Base-by-base conservation (phyloP, 2,113 vertebrate genomes). In the Sisor rabdophorus region DNA sequence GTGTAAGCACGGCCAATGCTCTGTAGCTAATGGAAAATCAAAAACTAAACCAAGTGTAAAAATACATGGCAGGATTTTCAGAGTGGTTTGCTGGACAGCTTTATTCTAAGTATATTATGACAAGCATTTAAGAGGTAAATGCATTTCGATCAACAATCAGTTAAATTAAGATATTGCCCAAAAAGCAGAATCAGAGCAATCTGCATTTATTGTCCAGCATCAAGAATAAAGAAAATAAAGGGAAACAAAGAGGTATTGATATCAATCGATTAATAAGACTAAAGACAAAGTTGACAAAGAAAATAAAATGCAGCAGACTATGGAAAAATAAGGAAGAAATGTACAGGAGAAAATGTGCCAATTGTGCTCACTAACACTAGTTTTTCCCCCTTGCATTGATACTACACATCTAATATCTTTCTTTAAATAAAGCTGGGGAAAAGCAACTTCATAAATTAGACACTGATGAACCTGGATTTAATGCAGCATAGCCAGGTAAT, bases 151-250 rank as follows among this genome's bases (percentile, higher is more conserved):
- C 1, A 17, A 12, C 22, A 47, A 48, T 22, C 44, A 19, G 6
- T 2, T 48, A 17, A 48, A 48, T 2, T 26, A 67, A 26, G 22
- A 48, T 16, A n/a, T 48, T 8, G 1, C 2, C 26, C 64, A 24
- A 48, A 48, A 20, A 15, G 61, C 61, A 65, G 44, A 67, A 48
- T 24, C 44, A 26, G n/a, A 67, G 63, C n/a, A 1, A 16, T 65
- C 63, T 47, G 8, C 13, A 24, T n/a, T 40, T 44, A 64, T 20
- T 40, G 32, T n/a, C 40, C 30, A 44, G 61, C 59, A 48, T 70
- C 30, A 70, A 70, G 4, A 70, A 52, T 53, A 20, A 68, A 53
- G 20, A 15, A 54, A 67, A 54, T 3, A 56, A 17, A 77, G 75
- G 22, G 6, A 32, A 3, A 50, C 13, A 8, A 1, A 24, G 40